Percentiles rank a stretch among this genome's conserved stretches.
phyloP scores from a whole-genome alignment of 35 echinoderm and acorn worm genomes.

The Eucidaris tribuloides region DNA sequence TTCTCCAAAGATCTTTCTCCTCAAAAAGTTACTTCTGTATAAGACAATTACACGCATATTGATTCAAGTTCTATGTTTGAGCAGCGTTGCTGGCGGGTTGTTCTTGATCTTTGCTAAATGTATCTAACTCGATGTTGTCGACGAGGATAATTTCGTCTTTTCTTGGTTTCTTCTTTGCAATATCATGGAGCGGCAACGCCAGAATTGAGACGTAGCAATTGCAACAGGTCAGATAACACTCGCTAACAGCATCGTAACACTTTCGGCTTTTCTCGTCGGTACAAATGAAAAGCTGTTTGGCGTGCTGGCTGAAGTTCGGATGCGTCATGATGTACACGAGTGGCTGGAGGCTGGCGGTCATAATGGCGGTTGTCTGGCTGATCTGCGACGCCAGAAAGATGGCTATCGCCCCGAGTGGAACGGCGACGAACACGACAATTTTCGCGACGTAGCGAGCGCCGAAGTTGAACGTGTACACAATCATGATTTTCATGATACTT shows the following conservation, averaged over 20 bases:
- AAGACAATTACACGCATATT: no score
- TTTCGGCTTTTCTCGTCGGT: no score
- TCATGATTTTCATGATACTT: background rate
- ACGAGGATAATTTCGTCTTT: background rate
- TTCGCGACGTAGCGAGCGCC: background rate
- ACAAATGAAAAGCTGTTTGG: background rate
- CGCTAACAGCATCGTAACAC: background rate
- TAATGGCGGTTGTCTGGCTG: background rate
- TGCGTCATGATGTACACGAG: background rate
- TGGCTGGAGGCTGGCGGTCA: background rate
- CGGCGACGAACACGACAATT: background rate
- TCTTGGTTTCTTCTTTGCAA: background rate
- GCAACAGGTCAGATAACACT: background rate
- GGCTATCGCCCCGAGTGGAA: background rate
- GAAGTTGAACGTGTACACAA: constrained; percentile 13
- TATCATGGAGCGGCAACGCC: background rate
- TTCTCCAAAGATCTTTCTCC: no score
- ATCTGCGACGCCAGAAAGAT: background rate
- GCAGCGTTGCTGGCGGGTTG: no score
- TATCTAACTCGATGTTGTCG: background rate
- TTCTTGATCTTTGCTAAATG: no score
- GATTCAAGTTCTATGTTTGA: no score
- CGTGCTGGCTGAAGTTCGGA: constrained; percentile 1
- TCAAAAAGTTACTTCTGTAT: no score
- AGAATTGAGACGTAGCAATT: background rate